Evolutionary conservation across 2,888 invertebrate genomes (phyloP), one percentile per base, ranked within the genome.

Genomic region (Mesoligia furuncula): DNA sequence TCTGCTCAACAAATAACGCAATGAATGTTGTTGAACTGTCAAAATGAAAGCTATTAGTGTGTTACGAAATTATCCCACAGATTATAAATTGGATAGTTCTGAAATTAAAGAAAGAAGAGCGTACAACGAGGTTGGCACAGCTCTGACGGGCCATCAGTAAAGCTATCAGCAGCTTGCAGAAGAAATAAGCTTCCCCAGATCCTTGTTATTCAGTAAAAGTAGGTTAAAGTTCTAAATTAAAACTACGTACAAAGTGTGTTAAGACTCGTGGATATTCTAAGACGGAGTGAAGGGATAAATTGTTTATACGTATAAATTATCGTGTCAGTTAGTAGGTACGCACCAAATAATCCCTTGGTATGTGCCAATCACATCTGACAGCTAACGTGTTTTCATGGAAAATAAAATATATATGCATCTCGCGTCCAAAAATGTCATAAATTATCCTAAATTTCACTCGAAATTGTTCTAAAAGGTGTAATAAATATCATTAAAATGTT

Each of bases 401-500:
- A 72, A 85, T 85, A 81, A 85, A 85, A 84, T 83, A 85, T 83
- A 85, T 77, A 71, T 80, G 76, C 82, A 85, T 77, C 75, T 74
- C 70, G 61, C 70, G 68, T 70, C 70, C 73, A 80, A 81, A 84
- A 84, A 88, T 87, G 62, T 77, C 83, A 88, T 89, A 90, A 90
- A 87, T 90, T 85, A 89, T 87, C 74, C 76, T 82, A 90, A 89
- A 89, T 88, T 89, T 89, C 77, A 74, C 84, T 83, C 81, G 84
- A 90, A 88, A 90, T 88, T 88, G 78, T 89, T 90, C 88, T 90
- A 90, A 91, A 90, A 90, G 85, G 83, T 87, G 82, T 87, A 88
- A 90, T 92, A 92, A 92, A 92, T 90, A 89, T 87, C 67, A 86
- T 85, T 81, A 85, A 85, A 87, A 88, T 85, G 83, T 84, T 87